Conservation (phyloP, 2,888 invertebrate genomes). For the Heteromurus nitidus region DNA sequence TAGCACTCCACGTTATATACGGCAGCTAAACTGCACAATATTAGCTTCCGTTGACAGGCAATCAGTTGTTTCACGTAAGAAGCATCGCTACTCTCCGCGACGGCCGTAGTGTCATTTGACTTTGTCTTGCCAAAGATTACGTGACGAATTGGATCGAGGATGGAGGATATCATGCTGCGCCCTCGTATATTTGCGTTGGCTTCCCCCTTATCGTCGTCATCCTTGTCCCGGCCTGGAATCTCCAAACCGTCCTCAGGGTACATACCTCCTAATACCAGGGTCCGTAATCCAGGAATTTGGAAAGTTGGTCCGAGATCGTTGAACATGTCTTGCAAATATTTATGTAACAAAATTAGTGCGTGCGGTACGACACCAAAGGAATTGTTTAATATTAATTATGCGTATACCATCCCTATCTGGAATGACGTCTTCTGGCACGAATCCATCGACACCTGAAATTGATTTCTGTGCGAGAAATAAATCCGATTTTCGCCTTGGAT, state of each 20-base stretch:
- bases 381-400: no score
- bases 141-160: not conserved
- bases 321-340: not conserved
- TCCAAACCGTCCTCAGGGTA: not conserved
- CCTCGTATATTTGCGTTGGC: not conserved
- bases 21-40: constrained; percentile 8
- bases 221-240: not conserved
- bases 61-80: constrained; percentile 5
- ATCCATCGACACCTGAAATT: constrained; percentile 8
- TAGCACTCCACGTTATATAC: constrained; percentile 17
- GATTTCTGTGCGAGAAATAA: constrained; percentile 13
- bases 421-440: constrained; percentile 14
- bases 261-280: constrained; percentile 10
- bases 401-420: not conserved
- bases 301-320: not conserved
- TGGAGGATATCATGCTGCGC: not conserved
- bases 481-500: constrained; percentile 13
- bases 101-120: not conserved
- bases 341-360: no score
- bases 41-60: constrained; percentile 20
- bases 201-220: not conserved
- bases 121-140: not conserved
- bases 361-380: no score
- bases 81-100: not conserved
- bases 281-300: not conserved